A percentile compares a stretch with the other conserved stretches of the same genome.
Conservation (phyloP, 2,888 invertebrate genomes). For the Asteroscopus sphinx region DNA sequence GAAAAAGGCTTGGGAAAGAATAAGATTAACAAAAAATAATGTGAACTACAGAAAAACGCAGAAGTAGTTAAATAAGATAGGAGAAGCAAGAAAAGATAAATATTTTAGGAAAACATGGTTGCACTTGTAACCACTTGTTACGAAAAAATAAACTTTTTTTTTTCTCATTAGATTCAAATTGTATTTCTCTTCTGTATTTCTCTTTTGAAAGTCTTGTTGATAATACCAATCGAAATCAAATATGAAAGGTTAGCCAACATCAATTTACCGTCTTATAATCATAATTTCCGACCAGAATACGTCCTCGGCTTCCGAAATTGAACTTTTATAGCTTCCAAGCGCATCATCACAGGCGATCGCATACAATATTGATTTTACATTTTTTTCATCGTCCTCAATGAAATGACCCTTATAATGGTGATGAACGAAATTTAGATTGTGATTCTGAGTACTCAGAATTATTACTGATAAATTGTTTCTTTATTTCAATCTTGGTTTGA, state of each 20-base stretch:
- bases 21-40: no score
- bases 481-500: not conserved
- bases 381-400: slow-evolving; percentile 64
- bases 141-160: no score
- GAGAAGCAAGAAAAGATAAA: no score
- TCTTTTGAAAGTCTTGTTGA: no score
- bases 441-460: slow-evolving; percentile 27
- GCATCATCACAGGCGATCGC: slow-evolving; percentile 75
- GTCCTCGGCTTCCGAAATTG: slow-evolving; percentile 61
- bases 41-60: no score
- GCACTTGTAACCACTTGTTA: no score
- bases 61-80: no score
- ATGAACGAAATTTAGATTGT: slow-evolving; percentile 23
- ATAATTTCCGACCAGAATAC: slow-evolving; percentile 64
- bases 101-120: no score
- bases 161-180: no score
- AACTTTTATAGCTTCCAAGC: slow-evolving; percentile 70
- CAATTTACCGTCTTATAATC: not conserved
- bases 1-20: no score
- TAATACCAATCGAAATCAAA: not conserved
- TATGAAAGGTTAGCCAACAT: no score
- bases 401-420: slow-evolving; percentile 57
- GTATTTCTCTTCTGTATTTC: no score
- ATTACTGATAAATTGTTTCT: slow-evolving; percentile 5
- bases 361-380: slow-evolving; percentile 81